Evolutionary conservation across 2,113 vertebrate genomes (phyloP), one percentile per base, ranked within the genome.

Genomic region (Seriola rivoliana): DNA sequence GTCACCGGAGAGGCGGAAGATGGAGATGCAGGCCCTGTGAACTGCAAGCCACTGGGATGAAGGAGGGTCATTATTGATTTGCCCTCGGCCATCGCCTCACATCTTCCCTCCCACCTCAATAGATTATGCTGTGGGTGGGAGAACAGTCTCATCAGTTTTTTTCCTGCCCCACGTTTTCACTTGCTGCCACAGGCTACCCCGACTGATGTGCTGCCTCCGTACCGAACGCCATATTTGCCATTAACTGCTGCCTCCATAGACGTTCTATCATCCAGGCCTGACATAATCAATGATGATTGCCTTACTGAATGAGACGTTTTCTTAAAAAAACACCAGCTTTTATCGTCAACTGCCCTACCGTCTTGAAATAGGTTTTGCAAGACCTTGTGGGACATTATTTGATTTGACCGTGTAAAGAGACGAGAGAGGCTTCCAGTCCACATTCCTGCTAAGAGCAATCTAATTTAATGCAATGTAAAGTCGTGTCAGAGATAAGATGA

Each of bases 401-500:
- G 40, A 83, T 88, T 81, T 81, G 63, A 82, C 60, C 25, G 21
- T 68, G 76, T 74, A 71, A 88, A 78, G 48, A 85, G 76, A 85
- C 57, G 72, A 80, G 73, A 67, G 52, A 34, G 52, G 78, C 66
- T 77, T 85, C 75, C 23, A 44, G 77, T 78, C 62, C 74, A 48
- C 71, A 36, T 36, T 16, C 19, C 23, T 5, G 13, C 76, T 81
- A 84, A 82, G 65, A 77, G 84, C 67, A 81, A 87, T 92, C 78
- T 86, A 74, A 92, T 89, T 90, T 80, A 87, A 88, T 71, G 85
- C 72, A 86, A 90, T 67, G 84, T 80, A 80, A 79, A 85, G 69
- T 89, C 79, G 55, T 73, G 84, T 78, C 81, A 85, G 70, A 75
- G 89, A 93, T 91, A 81, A 91, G 88, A 89, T 72, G 76, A 88